These are phyloP conservation scores for Euphonia xanthogaster DNA, from an alignment of 2,797 vertebrate genomes.

Conservation along the genomic window DNA sequence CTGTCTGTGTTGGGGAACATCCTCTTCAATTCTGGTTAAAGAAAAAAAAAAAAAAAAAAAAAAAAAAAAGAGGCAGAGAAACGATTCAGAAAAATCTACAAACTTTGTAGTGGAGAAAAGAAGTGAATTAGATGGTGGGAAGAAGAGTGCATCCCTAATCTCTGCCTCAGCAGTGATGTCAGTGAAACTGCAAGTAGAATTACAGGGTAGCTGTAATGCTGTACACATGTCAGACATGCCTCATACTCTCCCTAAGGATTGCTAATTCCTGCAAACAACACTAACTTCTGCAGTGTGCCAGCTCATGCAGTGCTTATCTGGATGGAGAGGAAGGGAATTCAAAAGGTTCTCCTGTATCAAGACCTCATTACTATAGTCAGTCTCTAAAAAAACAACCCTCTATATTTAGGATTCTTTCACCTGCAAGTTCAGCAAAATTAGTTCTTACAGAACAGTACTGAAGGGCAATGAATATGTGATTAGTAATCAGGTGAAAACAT, in stretches of 20 bases:
- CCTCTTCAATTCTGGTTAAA: neutral
- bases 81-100: neutral
- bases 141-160: neutral
- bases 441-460: neutral
- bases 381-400: neutral
- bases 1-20: neutral
- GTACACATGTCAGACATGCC: neutral
- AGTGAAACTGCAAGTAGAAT: neutral
- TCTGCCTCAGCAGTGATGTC: neutral
- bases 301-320: neutral
- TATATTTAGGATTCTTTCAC: neutral
- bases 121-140: neutral
- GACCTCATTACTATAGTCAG: neutral
- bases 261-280: neutral
- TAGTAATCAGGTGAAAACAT: neutral
- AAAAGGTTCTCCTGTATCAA: neutral
- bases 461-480: neutral
- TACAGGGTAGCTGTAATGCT: neutral
- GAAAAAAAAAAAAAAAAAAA: neutral
- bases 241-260: neutral
- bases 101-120: neutral
- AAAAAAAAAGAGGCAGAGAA: neutral
- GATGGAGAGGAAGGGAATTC: neutral
- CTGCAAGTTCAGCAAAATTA: neutral
- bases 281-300: neutral